Evolutionary conservation across 2,797 vertebrate genomes (phyloP), one percentile per base, ranked within the genome.

Genomic region (Chelon auratus): DNA sequence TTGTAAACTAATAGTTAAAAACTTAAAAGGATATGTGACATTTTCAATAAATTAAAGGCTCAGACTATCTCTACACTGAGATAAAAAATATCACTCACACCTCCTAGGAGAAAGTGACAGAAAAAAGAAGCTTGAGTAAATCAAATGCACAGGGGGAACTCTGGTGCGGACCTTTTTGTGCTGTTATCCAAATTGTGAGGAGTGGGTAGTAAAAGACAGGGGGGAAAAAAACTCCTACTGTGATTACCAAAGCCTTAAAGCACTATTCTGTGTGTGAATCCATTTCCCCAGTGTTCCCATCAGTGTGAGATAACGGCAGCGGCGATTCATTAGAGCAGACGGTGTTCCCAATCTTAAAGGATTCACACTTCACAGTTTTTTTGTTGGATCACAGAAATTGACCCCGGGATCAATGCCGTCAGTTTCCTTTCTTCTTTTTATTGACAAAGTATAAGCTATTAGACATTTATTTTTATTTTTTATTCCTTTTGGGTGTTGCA

Each of bases 271-370:
- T 59, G 65, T 66, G 68, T 78, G 72, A 72, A 61, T 53, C 36
- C 20, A 53, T 82, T 75, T 68, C 62, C 66, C 72, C 65, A 68
- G 75, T 74, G 66, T 78, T 81, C 80, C 80, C 80, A 85, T 83
- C 60, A 55, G 63, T 61, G 82, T 58, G 60, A 67, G 73, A 67
- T 51, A 68, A 72, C 62, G 62, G 60, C 50, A 77, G 67, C 58
- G 53, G 55, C 3, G 11, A 76, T 61, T 78, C 68, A 68, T 82
- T 73, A 57, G 71, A 33, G 51, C 20, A 15, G 58, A 22, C 63
- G 6, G 39, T 40, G 26, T 61, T 63, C 81, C 63, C 50, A 55
- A 3, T 67, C 1, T 6, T 30, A 20, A 60, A 68, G 56, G 55
- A 73, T 81, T 79, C 77, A 42, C 72, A 59, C 40, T 51, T n/a